Percentiles rank a stretch among this genome's conserved stretches.
phyloP scores from a whole-genome alignment of 2,797 vertebrate genomes.

The Pseudomugil gertrudae region DNA sequence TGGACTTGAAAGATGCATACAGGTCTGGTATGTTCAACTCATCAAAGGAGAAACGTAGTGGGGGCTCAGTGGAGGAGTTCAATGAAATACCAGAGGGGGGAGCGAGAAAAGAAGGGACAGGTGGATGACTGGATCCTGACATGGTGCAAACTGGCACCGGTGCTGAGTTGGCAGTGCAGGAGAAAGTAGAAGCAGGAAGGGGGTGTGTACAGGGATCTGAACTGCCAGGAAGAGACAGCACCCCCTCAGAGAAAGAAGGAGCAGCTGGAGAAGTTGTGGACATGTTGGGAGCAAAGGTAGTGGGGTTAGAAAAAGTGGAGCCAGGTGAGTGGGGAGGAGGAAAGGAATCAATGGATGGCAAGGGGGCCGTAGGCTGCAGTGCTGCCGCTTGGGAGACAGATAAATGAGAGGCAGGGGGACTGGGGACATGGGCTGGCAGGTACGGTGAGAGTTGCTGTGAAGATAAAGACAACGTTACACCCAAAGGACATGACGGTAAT shows the following conservation, averaged over 20 bases:
- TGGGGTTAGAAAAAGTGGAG: conserved; percentile 29
- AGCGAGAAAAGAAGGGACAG: conserved; percentile 3
- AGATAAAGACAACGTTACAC: conserved; percentile 23
- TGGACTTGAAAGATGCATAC: conserved; percentile 94
- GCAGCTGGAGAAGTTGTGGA: conserved; percentile 31
- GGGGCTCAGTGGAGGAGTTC: conserved; percentile 63
- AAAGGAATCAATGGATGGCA: conserved; percentile 49
- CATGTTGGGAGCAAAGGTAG: conserved; percentile 23
- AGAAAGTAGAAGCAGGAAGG: conserved; percentile 32
- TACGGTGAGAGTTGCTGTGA: conserved; percentile 72
- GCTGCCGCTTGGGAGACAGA: conserved; percentile 34
- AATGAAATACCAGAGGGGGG: conserved; percentile 24
- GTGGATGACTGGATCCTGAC: conserved; percentile 27
- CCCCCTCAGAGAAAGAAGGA: conserved; percentile 38
- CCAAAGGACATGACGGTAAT: conserved; percentile 6
- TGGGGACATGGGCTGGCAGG: conserved; percentile 37
- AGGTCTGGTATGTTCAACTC: conserved; percentile 94
- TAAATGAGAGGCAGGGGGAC: conserved; percentile 34
- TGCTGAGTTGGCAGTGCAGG: conserved; percentile 17
- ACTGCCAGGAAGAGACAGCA: conserved; percentile 42
- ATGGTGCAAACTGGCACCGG: conserved; percentile 26
- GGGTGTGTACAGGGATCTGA: conserved; percentile 34
- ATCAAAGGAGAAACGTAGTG: conserved; percentile 89
- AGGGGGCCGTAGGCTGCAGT: conserved; percentile 30
- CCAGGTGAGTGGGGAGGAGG: conserved; percentile 32